Percentiles rank a stretch among this genome's conserved stretches.
These are phyloP conservation scores for Bucco capensis DNA, from an alignment of 2,113 vertebrate genomes.

Conservation along the genomic window DNA sequence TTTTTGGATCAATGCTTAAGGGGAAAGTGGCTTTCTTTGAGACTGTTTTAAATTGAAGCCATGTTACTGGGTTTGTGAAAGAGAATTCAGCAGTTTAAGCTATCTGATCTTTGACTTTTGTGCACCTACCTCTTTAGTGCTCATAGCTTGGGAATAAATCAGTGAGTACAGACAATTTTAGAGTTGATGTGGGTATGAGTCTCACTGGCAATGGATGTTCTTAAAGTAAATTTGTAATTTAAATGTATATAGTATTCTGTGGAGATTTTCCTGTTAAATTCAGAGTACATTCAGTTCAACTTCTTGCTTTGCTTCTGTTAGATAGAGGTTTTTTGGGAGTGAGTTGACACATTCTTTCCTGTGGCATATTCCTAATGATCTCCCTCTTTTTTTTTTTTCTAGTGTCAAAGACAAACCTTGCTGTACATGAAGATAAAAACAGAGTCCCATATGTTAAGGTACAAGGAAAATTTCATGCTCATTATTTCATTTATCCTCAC, in stretches of 20 bases:
- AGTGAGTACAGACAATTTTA: too few species aligned
- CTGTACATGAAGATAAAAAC: slow-evolving; percentile 89
- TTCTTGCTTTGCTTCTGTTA: too few species aligned
- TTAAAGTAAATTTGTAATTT: too few species aligned
- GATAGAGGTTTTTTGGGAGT: too few species aligned
- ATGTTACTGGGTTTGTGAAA: not conserved
- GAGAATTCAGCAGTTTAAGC: not conserved
- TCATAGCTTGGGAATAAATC: not conserved
- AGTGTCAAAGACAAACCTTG: slow-evolving; percentile 88
- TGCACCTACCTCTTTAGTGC: not conserved
- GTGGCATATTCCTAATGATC: not conserved
- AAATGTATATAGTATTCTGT: too few species aligned
- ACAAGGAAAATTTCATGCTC: not conserved
- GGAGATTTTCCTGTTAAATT: too few species aligned
- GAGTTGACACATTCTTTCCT: not conserved
- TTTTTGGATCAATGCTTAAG: not conserved
- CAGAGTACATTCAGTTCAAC: too few species aligned
- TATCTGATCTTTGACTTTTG: not conserved
- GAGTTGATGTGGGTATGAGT: too few species aligned
- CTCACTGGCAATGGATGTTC: too few species aligned
- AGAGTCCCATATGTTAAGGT: slow-evolving; percentile 89
- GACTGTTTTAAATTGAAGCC: not conserved
- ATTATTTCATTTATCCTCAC: not conserved
- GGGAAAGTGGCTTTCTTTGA: not conserved
- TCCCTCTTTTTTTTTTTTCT: not conserved